Percentiles rank a stretch among this genome's conserved stretches.
These are phyloP conservation scores for Odontocerum albicorne DNA, from an alignment of 2,888 invertebrate species.

Conservation along the genomic window DNA sequence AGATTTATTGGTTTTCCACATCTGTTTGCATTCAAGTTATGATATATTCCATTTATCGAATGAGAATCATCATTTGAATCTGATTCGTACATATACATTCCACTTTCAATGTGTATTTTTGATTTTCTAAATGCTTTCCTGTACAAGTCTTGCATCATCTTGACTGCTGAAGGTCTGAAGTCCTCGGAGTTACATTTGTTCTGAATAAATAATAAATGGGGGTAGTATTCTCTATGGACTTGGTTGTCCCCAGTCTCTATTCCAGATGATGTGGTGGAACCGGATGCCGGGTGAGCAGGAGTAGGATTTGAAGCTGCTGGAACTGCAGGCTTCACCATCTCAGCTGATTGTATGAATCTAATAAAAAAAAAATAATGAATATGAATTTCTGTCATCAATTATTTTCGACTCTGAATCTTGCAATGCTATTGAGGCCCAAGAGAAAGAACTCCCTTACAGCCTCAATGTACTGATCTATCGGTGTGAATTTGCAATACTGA, in stretches of 20 bases:
- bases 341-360: conserved; percentile 80
- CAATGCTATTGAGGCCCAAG: too few relatives aligned
- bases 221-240: conserved; percentile 72
- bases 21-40: conserved; percentile 55
- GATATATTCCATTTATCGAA: conserved; percentile 50
- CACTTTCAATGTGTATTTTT: conserved; percentile 66
- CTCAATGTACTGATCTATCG: too few relatives aligned
- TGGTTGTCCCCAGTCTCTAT: conserved; percentile 46
- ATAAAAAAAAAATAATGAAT: too few relatives aligned
- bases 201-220: conserved; percentile 81
- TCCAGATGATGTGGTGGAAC: neutral
- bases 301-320: conserved; percentile 52
- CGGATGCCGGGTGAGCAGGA: conserved; percentile 17
- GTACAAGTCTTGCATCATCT: conserved; percentile 61
- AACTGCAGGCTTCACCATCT: conserved; percentile 83
- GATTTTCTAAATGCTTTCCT: conserved; percentile 63
- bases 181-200: conserved; percentile 79
- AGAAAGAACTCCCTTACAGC: too few relatives aligned
- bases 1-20: conserved; percentile 68
- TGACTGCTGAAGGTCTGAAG: conserved; percentile 62
- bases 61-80: conserved; percentile 47
- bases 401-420: too few relatives aligned
- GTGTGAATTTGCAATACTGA: too few relatives aligned
- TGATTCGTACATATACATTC: conserved; percentile 64
- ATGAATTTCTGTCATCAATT: too few relatives aligned